Percentiles rank a stretch among this genome's conserved stretches.
These are phyloP conservation scores for Plagodis pulveraria DNA, from an alignment of 2,888 invertebrate species.

Conservation along the genomic window DNA sequence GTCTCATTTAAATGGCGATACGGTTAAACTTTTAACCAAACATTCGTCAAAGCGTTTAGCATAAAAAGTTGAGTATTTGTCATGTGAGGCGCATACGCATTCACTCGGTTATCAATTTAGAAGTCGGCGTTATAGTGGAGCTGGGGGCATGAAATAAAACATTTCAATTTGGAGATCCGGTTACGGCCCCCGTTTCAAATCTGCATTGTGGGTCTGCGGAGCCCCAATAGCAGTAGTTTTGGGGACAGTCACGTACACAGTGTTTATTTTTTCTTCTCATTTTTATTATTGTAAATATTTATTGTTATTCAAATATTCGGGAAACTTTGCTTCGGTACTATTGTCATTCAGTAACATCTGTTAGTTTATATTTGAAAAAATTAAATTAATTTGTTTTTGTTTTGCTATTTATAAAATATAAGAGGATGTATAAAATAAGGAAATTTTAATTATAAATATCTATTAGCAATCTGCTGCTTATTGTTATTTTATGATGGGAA, in stretches of 20 bases:
- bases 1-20: slow-evolving; percentile 61
- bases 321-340: no score
- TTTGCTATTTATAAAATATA: no score
- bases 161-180: slow-evolving; percentile 85
- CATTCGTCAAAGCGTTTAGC: slow-evolving; percentile 55
- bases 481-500: no score
- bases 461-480: no score
- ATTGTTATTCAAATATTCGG: not conserved
- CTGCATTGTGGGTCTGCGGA: slow-evolving; percentile 80
- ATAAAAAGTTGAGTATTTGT: slow-evolving; percentile 54
- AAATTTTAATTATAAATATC: no score
- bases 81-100: slow-evolving; percentile 67
- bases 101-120: slow-evolving; percentile 81
- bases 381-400: no score
- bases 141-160: slow-evolving; percentile 78
- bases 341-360: no score
- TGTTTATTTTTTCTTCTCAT: no score
- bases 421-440: no score
- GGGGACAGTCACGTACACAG: slow-evolving; percentile 58
- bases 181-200: slow-evolving; percentile 77
- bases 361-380: no score
- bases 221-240: slow-evolving; percentile 78
- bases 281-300: slow-evolving; percentile 12
- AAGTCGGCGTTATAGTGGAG: slow-evolving; percentile 77
- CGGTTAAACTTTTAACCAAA: slow-evolving; percentile 81